Conservation (phyloP, 1,140 invertebrate genomes). For the Drosophila biarmipes region DNA sequence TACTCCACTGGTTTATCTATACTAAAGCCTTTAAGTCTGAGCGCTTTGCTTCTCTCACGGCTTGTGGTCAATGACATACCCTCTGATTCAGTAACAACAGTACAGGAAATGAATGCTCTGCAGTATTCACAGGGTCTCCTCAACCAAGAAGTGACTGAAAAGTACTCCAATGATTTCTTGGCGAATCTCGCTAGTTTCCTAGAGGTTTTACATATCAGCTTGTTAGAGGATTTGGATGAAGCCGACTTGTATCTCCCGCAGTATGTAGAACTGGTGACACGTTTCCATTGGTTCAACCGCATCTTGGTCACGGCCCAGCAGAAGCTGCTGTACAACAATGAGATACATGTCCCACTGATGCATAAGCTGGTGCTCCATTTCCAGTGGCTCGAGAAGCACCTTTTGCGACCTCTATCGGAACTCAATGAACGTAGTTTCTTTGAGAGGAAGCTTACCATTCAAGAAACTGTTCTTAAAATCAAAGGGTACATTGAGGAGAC, state of each 20-base stretch:
- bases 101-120: conserved; percentile 53
- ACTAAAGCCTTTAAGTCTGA: conserved; percentile 44
- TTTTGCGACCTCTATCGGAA: conserved; percentile 32
- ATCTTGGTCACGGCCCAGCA: conserved; percentile 50
- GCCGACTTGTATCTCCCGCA: conserved; percentile 33
- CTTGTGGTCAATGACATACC: conserved; percentile 54
- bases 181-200: conserved; percentile 51
- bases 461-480: conserved; percentile 22
- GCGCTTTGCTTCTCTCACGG: conserved; percentile 52
- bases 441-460: neutral
- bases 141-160: conserved; percentile 43
- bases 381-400: conserved; percentile 78
- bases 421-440: conserved; percentile 7
- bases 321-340: conserved; percentile 61
- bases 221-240: conserved; percentile 30
- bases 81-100: neutral
- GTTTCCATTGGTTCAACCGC: conserved; percentile 75
- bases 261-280: conserved; percentile 52
- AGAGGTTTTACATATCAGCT: conserved; percentile 16
- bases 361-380: conserved; percentile 82
- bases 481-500: conserved; percentile 51
- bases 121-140: conserved; percentile 76
- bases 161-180: conserved; percentile 68
- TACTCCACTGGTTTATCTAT: conserved; percentile 30
- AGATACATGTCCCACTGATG: conserved; percentile 62